These are phyloP conservation scores for Neodontobutis hainanensis DNA, from an alignment of 2,113 vertebrate species.

Conservation along the genomic window DNA sequence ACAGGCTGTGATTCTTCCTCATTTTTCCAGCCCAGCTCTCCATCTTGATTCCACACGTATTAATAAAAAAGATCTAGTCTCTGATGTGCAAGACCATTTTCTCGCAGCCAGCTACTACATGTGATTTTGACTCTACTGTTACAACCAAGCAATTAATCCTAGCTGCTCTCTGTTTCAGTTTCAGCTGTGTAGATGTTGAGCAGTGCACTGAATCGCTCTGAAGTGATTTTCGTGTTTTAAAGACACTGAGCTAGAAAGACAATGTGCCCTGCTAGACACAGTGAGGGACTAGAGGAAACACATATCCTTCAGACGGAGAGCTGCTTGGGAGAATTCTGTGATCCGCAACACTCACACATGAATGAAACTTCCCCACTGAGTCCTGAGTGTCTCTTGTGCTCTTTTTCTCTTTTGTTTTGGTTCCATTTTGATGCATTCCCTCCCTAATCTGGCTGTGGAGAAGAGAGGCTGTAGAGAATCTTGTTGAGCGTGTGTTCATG, in stretches of 20 bases:
- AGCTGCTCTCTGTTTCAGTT: conserved; percentile 54
- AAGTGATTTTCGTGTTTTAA: conserved; percentile 58
- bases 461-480: conserved; percentile 68
- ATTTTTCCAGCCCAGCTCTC: conserved; percentile 22
- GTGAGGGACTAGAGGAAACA: conserved; percentile 52
- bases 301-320: conserved; percentile 56
- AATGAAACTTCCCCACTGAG: conserved; percentile 66
- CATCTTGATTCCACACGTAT: conserved; percentile 44
- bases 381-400: conserved; percentile 46
- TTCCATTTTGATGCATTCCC: conserved; percentile 64
- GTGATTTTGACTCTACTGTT: conserved; percentile 58
- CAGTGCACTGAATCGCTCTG: conserved; percentile 53
- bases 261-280: conserved; percentile 55
- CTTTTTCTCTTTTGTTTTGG: conserved; percentile 61
- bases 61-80: conserved; percentile 66
- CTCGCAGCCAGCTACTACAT: conserved; percentile 42
- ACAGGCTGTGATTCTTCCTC: conserved; percentile 42
- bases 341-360: conserved; percentile 68
- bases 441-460: conserved; percentile 71
- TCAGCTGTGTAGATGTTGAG: conserved; percentile 59
- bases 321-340: conserved; percentile 66
- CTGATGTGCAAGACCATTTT: conserved; percentile 47
- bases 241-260: conserved; percentile 58
- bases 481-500: conserved; percentile 73
- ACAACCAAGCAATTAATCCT: conserved; percentile 70